These are phyloP conservation scores for Ochotona princeps DNA, from an alignment of 2,113 vertebrate genomes.

Conservation along the genomic window DNA sequence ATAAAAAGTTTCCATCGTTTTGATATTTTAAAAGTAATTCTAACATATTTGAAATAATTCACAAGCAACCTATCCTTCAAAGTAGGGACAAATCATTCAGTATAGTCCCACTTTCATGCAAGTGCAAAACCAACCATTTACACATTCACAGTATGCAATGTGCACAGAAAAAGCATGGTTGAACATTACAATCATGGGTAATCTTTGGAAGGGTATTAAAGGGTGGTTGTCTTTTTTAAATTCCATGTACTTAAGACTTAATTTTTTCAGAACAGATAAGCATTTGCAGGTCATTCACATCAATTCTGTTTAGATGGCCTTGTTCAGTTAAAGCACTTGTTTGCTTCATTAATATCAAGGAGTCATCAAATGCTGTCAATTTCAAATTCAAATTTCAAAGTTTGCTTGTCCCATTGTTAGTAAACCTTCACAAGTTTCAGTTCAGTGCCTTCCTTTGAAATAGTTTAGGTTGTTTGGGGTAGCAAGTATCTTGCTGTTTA, in stretches of 20 bases:
- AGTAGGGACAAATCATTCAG: constrained; percentile 51
- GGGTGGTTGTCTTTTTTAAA: constrained; percentile 28
- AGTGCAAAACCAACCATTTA: constrained; percentile 70
- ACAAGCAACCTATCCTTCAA: constrained; percentile 67
- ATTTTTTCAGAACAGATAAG: constrained; percentile 42
- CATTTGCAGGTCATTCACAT: constrained; percentile 42
- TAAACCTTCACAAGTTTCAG: constrained; percentile 27
- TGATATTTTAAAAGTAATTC: no score
- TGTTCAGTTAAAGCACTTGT: constrained; percentile 36
- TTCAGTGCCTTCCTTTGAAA: constrained; percentile 4
- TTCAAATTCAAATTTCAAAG: neutral
- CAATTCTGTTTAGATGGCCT: constrained; percentile 55
- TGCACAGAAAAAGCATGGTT: constrained; percentile 43
- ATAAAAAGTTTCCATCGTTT: no score
- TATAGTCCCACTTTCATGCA: constrained; percentile 66
- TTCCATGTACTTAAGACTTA: constrained; percentile 53
- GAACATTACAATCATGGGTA: constrained; percentile 43
- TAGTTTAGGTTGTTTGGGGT: neutral
- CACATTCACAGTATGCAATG: constrained; percentile 56
- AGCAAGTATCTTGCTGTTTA: neutral
- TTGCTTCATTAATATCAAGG: neutral
- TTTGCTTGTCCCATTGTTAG: constrained; percentile 12
- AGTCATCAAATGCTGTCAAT: constrained; percentile 3
- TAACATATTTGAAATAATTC: constrained; percentile 58
- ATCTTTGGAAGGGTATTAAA: constrained; percentile 37